Evolutionary conservation across 1,140 invertebrate species (phyloP).

Genomic region (Chrysomallon squamiferum): DNA sequence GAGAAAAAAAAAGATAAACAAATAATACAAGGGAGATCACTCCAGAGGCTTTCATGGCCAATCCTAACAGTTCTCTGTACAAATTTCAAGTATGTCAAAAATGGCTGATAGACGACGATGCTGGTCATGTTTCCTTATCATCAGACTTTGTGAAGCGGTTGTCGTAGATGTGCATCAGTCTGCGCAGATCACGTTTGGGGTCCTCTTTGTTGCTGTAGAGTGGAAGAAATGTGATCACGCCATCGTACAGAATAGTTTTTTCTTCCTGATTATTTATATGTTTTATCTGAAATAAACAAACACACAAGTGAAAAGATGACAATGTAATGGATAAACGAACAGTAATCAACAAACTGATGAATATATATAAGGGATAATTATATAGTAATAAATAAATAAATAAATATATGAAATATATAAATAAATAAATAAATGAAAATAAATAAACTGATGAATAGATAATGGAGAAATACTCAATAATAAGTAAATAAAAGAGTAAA

Average conservation of each 20-base stretch:
- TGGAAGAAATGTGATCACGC: conserved; percentile 17
- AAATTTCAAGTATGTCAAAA: no score
- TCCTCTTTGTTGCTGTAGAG: conserved; percentile 4
- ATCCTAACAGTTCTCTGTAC: no score
- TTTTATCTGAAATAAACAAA: conserved; percentile 8
- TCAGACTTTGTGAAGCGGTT: no score
- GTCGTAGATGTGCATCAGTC: no score
- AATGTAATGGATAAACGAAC: background rate
- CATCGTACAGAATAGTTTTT: conserved; percentile 3
- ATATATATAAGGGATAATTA: background rate
- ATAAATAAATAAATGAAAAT: background rate
- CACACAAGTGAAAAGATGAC: background rate
- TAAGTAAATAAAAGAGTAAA: background rate
- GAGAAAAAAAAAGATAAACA: no score
- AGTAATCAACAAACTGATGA: background rate
- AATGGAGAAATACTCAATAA: background rate
- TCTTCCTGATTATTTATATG: conserved; percentile 13
- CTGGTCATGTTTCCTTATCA: no score
- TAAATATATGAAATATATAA: background rate
- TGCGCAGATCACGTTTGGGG: no score
- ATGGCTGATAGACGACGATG: no score
- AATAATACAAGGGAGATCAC: no score
- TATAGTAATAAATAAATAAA: background rate
- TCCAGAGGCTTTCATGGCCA: no score
- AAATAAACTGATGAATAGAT: background rate